Percentiles rank a stretch among this genome's conserved stretches.
phyloP scores from a whole-genome alignment of 2,797 vertebrate genomes.

The Anguilla megastoma region DNA sequence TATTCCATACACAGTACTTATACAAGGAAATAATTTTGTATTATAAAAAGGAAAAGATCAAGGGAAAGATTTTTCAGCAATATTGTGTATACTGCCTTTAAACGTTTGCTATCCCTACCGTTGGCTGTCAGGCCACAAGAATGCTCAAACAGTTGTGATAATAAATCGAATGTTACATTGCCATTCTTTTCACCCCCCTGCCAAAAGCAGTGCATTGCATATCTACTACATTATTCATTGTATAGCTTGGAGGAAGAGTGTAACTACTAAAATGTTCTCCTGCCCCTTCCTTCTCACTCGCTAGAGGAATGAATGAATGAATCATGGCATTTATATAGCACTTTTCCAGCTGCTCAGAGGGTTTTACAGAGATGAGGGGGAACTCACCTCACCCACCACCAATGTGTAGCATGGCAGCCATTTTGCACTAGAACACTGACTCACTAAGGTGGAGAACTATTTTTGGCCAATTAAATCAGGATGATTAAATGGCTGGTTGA shows the following conservation, averaged over 20 bases:
- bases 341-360: too few species aligned
- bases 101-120: not conserved
- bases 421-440: too few species aligned
- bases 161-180: not conserved
- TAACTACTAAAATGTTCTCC: not conserved
- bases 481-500: too few species aligned
- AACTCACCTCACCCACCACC: too few species aligned
- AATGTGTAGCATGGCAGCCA: too few species aligned
- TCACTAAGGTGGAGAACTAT: too few species aligned
- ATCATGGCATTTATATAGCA: too few species aligned
- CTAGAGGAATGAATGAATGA: not conserved
- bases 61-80: not conserved
- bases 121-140: not conserved
- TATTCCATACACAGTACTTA: not conserved
- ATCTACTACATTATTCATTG: not conserved
- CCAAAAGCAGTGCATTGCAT: not conserved
- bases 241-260: not conserved
- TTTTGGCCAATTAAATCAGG: too few species aligned
- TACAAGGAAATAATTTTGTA: not conserved
- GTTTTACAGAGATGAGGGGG: too few species aligned
- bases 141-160: not conserved
- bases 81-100: not conserved
- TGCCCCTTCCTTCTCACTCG: not conserved
- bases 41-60: not conserved
- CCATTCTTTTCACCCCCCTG: not conserved